Conservation (phyloP, 2,113 vertebrate genomes). For the Mastomys natalensis region DNA sequence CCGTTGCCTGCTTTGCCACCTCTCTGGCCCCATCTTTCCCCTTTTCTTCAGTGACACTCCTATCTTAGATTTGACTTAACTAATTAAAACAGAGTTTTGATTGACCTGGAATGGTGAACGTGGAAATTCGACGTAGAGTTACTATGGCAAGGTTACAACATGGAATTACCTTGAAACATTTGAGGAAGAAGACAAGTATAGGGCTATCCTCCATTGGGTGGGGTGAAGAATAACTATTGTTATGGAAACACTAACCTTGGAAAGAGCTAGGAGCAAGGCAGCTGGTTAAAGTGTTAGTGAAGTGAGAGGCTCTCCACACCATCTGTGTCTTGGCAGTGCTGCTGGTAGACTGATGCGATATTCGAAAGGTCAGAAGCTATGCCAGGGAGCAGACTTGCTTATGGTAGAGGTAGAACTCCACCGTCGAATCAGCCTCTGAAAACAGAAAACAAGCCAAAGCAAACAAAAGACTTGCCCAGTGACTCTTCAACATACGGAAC, state of each 20-base stretch:
- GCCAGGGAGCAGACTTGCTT: neutral
- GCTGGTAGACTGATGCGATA: neutral
- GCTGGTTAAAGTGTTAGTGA: neutral
- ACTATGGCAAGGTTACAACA: neutral
- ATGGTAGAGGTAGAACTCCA: neutral
- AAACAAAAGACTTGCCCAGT: neutral
- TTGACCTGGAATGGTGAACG: neutral
- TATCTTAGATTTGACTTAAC: conserved; percentile 1
- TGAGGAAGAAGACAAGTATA: neutral
- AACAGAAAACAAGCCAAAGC: neutral
- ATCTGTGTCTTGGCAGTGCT: neutral
- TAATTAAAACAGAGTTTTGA: conserved; percentile 25
- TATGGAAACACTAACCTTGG: neutral
- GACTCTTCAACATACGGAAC: neutral
- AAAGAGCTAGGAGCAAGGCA: neutral
- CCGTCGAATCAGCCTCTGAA: neutral
- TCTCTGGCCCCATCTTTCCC: neutral
- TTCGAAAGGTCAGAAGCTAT: neutral
- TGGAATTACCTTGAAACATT: neutral
- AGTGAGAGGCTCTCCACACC: neutral
- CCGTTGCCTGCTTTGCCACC: neutral
- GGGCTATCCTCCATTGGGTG: neutral
- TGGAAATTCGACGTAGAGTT: neutral
- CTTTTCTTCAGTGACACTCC: neutral
- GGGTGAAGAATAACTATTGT: neutral